Conservation (phyloP, 2,888 invertebrate species). For the Noctua comes region DNA sequence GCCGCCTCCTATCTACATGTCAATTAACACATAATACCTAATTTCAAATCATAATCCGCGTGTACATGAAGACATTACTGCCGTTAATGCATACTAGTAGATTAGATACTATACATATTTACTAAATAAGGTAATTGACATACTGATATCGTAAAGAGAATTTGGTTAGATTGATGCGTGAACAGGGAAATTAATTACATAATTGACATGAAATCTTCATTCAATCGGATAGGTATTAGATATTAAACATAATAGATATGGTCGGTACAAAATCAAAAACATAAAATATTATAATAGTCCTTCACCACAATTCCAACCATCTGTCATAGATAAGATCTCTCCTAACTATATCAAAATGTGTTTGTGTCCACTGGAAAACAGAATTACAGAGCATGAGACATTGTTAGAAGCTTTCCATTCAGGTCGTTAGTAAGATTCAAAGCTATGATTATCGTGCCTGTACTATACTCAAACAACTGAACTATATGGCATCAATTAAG, state of each 20-base stretch:
- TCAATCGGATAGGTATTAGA: background rate
- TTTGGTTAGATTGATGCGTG: slow-evolving; percentile 32
- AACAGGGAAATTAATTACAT: slow-evolving; percentile 32
- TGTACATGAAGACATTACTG: slow-evolving; percentile 45
- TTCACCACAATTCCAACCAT: slow-evolving; percentile 5
- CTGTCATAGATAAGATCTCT: slow-evolving; percentile 25
- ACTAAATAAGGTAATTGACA: slow-evolving; percentile 7
- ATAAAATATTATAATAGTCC: slow-evolving; percentile 1
- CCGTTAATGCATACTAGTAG: slow-evolving; percentile 23
- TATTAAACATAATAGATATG: slow-evolving; percentile 4
- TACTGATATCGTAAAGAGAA: slow-evolving; percentile 19
- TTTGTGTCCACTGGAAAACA: background rate
- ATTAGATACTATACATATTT: background rate
- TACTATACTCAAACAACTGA: slow-evolving; percentile 8
- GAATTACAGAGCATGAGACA: background rate
- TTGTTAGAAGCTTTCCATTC: slow-evolving; percentile 12
- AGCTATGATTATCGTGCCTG: slow-evolving; percentile 19
- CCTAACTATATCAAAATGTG: background rate
- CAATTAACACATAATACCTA: slow-evolving; percentile 48
- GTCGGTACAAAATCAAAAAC: background rate
- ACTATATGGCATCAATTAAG: slow-evolving; percentile 21
- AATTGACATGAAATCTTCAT: slow-evolving; percentile 28
- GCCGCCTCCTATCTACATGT: slow-evolving; percentile 22
- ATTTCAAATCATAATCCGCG: slow-evolving; percentile 47
- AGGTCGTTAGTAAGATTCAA: slow-evolving; percentile 38